These are phyloP conservation scores for Halichoeres trimaculatus DNA, from an alignment of 2,113 vertebrate species.

Conservation along the genomic window DNA sequence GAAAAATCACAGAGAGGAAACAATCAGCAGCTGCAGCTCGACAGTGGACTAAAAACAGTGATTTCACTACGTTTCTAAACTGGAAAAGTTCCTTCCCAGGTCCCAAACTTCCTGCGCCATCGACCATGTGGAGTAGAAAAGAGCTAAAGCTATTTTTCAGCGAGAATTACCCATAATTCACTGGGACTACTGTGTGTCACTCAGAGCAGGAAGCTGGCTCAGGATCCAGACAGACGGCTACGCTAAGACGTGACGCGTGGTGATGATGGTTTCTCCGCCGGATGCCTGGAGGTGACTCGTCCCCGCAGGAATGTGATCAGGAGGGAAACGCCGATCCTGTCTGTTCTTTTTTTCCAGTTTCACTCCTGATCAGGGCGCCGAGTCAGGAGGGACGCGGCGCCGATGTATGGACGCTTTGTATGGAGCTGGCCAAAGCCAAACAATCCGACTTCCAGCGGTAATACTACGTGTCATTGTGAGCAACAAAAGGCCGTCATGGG, in stretches of 20 bases:
- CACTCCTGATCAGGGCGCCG: slow-evolving; percentile 34
- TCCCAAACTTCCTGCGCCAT: too few species aligned
- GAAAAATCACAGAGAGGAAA: background rate
- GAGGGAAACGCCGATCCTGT: slow-evolving; percentile 13
- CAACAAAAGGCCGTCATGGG: slow-evolving; percentile 47
- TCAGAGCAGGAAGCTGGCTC: background rate
- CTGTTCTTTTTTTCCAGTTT: slow-evolving; percentile 15
- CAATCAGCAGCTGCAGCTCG: slow-evolving; percentile 12
- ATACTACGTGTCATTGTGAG: slow-evolving; percentile 43
- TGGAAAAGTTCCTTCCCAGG: background rate
- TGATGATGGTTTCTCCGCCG: background rate
- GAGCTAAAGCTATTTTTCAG: background rate
- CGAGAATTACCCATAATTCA: slow-evolving; percentile 12
- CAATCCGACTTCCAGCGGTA: slow-evolving; percentile 50
- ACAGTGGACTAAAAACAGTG: background rate
- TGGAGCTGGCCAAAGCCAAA: slow-evolving; percentile 39
- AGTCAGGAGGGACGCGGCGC: background rate
- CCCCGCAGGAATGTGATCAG: slow-evolving; percentile 17
- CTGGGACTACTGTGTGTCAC: background rate
- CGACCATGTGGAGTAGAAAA: background rate
- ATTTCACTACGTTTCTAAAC: background rate
- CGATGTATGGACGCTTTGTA: slow-evolving; percentile 50
- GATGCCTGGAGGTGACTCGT: background rate
- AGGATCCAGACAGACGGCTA: slow-evolving; percentile 3
- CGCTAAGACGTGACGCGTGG: slow-evolving; percentile 24